Evolutionary conservation across 2,888 invertebrate genomes (phyloP), one percentile per base, ranked within the genome.

Genomic region (Pachliopta kotzebuea): DNA sequence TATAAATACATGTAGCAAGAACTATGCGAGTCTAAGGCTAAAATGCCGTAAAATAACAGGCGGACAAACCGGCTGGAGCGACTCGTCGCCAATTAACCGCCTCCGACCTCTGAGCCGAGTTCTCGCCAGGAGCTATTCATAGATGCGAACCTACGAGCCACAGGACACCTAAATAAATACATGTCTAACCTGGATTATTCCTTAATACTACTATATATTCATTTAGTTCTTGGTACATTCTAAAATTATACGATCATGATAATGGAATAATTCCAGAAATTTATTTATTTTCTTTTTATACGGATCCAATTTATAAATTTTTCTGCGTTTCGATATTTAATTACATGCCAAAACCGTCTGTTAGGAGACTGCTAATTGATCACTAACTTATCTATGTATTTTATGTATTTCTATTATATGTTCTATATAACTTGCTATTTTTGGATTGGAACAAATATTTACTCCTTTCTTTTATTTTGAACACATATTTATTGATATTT

Each of bases 1-100:
- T 58, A 50, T 58, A 58, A 54, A 58, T 60, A 45, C 53, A 63
- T 67, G 60, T 54, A 26, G 56, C 56, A 52, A 62, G 55, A 68
- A 66, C 64, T 71, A 72, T 69, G 67, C 67, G 65, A 69, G 65
- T 65, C 68, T 69, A 67, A 70, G 77, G 79, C 81, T 82, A 82
- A 85, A 85, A 86, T 83, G 85, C 81, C 80, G 83, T 85, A 81
- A 84, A 86, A 86, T 84, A 86, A 85, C 76, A 76, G 77, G 76
- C 78, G 81, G 81, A 75, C 79, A 86, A 88, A 89, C 90, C 88
- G 78, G 81, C 84, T 79, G 77, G 79, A 66, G 68, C 72, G 73
- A 71, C 71, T 85, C 83, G 80, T 86, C 85, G 88, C 85, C 88
- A 89, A 90, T 90, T 90, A 90, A 88, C 89, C 85, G 88, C 83